phyloP scores from a whole-genome alignment of 2,797 vertebrate species.

The Labroides dimidiatus region DNA sequence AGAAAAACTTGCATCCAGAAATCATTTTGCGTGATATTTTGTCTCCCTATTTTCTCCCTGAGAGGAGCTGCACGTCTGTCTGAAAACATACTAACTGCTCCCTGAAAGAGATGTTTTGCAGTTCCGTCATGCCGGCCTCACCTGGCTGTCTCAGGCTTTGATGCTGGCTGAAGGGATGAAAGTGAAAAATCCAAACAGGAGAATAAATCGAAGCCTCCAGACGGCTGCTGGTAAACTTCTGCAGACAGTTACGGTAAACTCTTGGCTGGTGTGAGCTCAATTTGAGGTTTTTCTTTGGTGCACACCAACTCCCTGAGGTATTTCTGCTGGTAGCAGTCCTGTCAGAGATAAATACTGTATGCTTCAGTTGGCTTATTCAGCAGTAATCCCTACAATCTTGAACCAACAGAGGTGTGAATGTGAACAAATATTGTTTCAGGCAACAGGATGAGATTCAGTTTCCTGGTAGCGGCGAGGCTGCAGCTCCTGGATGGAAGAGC shows the following conservation, averaged over 20 bases:
- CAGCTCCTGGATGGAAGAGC: constrained; percentile 17
- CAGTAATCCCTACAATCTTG: constrained; percentile 34
- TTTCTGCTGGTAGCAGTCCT: constrained; percentile 26
- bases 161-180: constrained; percentile 20
- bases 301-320: constrained; percentile 1
- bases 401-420: constrained; percentile 53
- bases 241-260: constrained; percentile 14
- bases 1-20: too few species aligned
- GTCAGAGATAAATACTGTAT: constrained; percentile 38
- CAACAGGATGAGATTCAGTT: constrained; percentile 14
- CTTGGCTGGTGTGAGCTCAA: background rate
- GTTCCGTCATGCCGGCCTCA: constrained; percentile 17
- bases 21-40: too few species aligned
- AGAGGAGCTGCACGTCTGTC: background rate
- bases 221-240: constrained; percentile 15
- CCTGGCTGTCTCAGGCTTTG: constrained; percentile 25
- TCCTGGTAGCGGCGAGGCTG: constrained; percentile 4
- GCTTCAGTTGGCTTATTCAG: constrained; percentile 31
- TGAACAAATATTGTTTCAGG: constrained; percentile 52
- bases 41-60: too few species aligned
- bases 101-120: constrained; percentile 14
- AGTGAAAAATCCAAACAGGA: constrained; percentile 34
- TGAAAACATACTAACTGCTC: background rate
- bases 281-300: background rate
- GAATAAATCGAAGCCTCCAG: constrained; percentile 13